Evolutionary conservation across 2,113 vertebrate genomes (phyloP).

Genomic region (Burhinus bistriatus): DNA sequence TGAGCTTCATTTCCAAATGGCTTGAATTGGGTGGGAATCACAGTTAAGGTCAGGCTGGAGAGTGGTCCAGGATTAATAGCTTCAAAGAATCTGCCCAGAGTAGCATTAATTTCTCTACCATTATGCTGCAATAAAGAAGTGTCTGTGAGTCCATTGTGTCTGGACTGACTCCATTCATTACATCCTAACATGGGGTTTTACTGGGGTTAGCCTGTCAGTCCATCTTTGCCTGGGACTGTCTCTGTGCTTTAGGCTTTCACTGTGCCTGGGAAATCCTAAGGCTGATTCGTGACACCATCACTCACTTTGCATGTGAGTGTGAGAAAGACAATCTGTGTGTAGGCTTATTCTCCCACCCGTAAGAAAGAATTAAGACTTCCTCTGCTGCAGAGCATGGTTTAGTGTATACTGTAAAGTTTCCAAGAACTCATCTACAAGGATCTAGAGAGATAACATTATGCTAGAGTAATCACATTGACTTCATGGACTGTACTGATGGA

Average conservation of each 20-base stretch:
- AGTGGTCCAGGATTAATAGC: neutral
- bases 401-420: neutral
- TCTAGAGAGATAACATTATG: neutral
- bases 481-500: neutral
- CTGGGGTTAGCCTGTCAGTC: neutral
- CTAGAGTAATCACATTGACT: neutral
- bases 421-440: neutral
- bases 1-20: neutral
- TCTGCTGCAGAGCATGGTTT: neutral
- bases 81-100: neutral
- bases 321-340: neutral
- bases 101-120: neutral
- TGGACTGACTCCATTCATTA: neutral
- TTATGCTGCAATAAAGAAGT: neutral
- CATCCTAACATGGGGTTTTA: too few species aligned
- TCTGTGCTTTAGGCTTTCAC: neutral
- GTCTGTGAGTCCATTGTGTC: neutral
- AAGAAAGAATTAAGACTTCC: neutral
- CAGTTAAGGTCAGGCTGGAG: neutral
- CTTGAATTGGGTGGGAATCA: neutral
- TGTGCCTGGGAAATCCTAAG: neutral
- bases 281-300: neutral
- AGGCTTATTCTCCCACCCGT: neutral
- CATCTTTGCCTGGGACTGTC: accelerated
- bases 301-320: neutral